Evolutionary conservation across 2,888 invertebrate species (phyloP), one percentile per base, ranked within the genome.

Genomic region (Lissocephala sabroskyi): DNA sequence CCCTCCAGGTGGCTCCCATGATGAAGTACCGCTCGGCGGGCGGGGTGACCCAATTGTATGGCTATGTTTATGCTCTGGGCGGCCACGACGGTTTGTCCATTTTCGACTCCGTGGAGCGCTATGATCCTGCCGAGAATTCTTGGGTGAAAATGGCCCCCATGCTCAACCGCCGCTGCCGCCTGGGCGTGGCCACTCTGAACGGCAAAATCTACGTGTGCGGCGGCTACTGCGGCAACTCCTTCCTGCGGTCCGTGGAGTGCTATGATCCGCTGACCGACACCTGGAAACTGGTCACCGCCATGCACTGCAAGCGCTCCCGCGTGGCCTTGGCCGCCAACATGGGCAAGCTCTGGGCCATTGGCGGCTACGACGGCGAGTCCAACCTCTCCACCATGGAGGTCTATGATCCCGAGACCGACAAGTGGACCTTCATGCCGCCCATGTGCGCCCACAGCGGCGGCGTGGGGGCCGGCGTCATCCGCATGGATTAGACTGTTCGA

Each of bases 381-480:
- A 95, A 95, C 85, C 85, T 95, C 10, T 89, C 91, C 6, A 91
- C 93, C 0, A 92, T 95, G n/a, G 95, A 95, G 83, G 89, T 92
- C 7, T 95, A 94, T 76, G 91, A 94, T 82, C 92, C 94, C 2
- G 86, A 87, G 59, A 86, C 85, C 3, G 89, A 94, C 79, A 86
- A 86, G 17, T 94, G 94, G 94, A 87, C 87, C 2, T 91, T 91
- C 79, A 90, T 90, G 11, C 88, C 91, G 1, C 86, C 91, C 0
- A 94, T 95, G 94, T 89, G 90, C 63, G 93, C 92, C 1, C 95
- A 95, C 80, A 95, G 95, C 80, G 95, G 95, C 1, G 95, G 95
- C 1, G 95, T 95, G 0, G 94, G 94, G n/a, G 91, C 94, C 17
- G 95, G 94, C 0, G 94, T 95, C 3, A 90, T 95, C 62, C 91